Evolutionary conservation across 2,888 invertebrate genomes (phyloP).

Genomic region (Amblyteles armatorius): DNA sequence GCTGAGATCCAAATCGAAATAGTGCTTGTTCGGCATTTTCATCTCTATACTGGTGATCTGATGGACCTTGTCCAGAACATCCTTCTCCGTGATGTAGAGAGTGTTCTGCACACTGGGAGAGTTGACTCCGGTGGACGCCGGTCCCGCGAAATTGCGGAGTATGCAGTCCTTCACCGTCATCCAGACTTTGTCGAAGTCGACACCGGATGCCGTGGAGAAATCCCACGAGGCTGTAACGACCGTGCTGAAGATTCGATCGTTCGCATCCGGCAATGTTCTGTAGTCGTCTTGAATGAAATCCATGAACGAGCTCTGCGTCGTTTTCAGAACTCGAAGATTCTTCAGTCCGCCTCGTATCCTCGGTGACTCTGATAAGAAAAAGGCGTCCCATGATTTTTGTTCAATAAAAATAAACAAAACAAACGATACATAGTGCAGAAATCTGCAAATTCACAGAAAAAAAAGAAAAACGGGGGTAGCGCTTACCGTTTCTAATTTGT

Average conservation of each 20-base stretch:
- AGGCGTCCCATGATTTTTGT: conserved; percentile 4
- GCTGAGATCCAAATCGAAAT: conserved; percentile 90
- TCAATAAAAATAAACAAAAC: neutral
- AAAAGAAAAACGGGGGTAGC: conserved; percentile 40
- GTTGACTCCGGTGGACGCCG: conserved; percentile 89
- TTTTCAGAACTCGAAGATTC: conserved; percentile 91
- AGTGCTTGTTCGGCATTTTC: conserved; percentile 94
- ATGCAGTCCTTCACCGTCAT: conserved; percentile 89
- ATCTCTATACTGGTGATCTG: conserved; percentile 90
- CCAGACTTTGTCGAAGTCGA: conserved; percentile 91
- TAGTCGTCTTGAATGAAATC: conserved; percentile 93
- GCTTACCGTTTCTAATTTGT: conserved; percentile 88
- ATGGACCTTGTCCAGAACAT: conserved; percentile 88
- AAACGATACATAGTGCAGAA: neutral
- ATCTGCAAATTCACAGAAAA: neutral
- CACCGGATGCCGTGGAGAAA: conserved; percentile 88
- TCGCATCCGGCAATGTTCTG: conserved; percentile 90
- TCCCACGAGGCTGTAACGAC: conserved; percentile 91
- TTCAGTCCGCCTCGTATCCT: conserved; percentile 89
- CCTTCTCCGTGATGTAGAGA: conserved; percentile 89
- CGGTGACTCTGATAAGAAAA: conserved; percentile 85
- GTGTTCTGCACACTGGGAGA: conserved; percentile 94
- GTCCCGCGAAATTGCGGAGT: conserved; percentile 91
- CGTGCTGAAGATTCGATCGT: conserved; percentile 92
- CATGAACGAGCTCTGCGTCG: conserved; percentile 92